Conservation (phyloP, 2,888 invertebrate species). For the Steinernema scapterisci region DNA sequence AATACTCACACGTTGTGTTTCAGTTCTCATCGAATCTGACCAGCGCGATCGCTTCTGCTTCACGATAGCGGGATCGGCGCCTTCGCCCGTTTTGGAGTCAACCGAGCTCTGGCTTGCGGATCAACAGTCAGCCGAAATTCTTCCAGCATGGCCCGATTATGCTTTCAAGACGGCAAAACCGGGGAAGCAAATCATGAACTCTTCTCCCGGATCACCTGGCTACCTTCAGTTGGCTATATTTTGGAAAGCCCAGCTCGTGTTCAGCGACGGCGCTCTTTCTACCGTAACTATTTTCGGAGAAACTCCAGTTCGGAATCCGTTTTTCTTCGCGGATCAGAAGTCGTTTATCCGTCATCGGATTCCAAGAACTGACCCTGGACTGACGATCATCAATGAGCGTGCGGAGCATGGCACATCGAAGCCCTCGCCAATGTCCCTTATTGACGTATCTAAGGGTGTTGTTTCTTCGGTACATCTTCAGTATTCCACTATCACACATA, state of each 20-base stretch:
- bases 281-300: conserved; percentile 38
- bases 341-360: not conserved
- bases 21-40: conserved; percentile 37
- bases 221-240: conserved; percentile 48
- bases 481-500: not conserved
- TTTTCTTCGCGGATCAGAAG: conserved; percentile 26
- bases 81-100: conserved; percentile 5
- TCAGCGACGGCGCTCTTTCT: conserved; percentile 45
- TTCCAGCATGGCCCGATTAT: conserved; percentile 8
- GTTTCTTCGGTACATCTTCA: not conserved
- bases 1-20: not conserved
- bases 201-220: not conserved
- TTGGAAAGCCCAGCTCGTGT: conserved; percentile 58
- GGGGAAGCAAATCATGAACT: not conserved
- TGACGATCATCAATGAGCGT: not conserved
- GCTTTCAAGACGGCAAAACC: not conserved
- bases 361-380: not conserved
- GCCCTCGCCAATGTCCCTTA: not conserved
- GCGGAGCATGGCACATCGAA: not conserved
- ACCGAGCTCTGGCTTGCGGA: conserved; percentile 33
- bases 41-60: conserved; percentile 40
- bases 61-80: conserved; percentile 23
- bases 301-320: conserved; percentile 38
- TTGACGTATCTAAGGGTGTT: not conserved
- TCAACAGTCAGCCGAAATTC: conserved; percentile 27